Base-by-base conservation (phyloP, 1,140 invertebrate genomes). In the Euwallacea similis region DNA sequence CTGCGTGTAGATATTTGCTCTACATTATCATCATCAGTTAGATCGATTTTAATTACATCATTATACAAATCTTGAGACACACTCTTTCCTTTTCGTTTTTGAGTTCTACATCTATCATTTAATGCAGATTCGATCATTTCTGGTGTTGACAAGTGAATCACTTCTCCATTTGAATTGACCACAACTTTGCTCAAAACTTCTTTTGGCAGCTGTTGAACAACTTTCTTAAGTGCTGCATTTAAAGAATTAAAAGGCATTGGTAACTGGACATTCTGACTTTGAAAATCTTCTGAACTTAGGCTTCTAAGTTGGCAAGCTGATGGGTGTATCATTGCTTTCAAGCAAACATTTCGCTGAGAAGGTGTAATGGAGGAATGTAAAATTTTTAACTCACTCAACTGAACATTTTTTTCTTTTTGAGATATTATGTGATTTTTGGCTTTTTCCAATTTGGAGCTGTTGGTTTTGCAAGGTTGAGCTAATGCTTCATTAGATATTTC, bases 121-220 rank as follows among this genome's bases (percentile, higher is more conserved):
- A 50, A 46, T 61, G 62, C 11, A 33, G 41, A 10, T 11, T 61
- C 43, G 15, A 15, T 43, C 53, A 68, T 54, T 54, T 80, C 78
- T 66, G 74, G 66, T 50, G 78, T 78, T 21, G 74, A 60, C 41
- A 80, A 76, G 66, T 78, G 77, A 42, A 80, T 74, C 62, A 80
- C 77, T 70, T 80, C 79, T 0, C 78, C 78, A 66, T 78, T 77
- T 8, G 77, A 71, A 73, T 78, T 80, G 2, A 80, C 76, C 41
- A 77, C 66, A 15, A 80, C 76, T 68, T 79, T 79, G 65, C 73
- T 77, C 13, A 79, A 63, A 41, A 72, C 65, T 56, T 79, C 78
- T 73, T 79, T 79, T 55, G 76, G 75, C 60, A 75, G 41, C 21
- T 72, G 71, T 53, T 72, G 71, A 16, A 72, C 65, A 13, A 63